Evolutionary conservation across 2,113 vertebrate species (phyloP).

Genomic region (Gambusia affinis): DNA sequence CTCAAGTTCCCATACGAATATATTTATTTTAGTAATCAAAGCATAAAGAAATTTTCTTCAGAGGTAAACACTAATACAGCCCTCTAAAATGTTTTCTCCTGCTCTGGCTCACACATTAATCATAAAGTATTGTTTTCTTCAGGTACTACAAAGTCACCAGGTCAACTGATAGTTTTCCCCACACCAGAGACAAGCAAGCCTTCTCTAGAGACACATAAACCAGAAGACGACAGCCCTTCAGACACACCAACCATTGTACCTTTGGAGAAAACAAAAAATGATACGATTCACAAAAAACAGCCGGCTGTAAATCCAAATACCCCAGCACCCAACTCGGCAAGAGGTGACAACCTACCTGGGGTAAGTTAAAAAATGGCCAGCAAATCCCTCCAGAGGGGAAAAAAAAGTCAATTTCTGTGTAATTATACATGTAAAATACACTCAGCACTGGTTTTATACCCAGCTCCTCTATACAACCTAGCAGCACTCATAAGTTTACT

Average conservation of each 20-base stretch:
- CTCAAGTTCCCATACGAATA: no score
- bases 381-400: not conserved
- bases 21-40: not conserved
- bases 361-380: constrained; percentile 22
- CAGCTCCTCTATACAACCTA: not conserved
- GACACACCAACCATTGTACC: not conserved
- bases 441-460: not conserved
- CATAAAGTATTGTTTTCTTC: constrained; percentile 15
- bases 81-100: not conserved
- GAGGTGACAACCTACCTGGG: constrained; percentile 61
- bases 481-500: not conserved
- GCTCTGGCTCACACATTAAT: not conserved
- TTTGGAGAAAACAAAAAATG: not conserved
- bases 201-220: not conserved
- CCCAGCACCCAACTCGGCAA: constrained; percentile 33
- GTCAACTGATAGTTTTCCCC: constrained; percentile 3
- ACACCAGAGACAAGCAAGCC: accelerated
- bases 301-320: constrained; percentile 4
- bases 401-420: not conserved
- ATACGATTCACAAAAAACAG: not conserved
- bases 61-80: not conserved
- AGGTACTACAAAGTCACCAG: constrained; percentile 20
- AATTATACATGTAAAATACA: not conserved
- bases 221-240: not conserved
- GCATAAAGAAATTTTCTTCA: not conserved